Evolutionary conservation across 2,888 invertebrate genomes (phyloP).

Genomic region (Portevinia maculata): DNA sequence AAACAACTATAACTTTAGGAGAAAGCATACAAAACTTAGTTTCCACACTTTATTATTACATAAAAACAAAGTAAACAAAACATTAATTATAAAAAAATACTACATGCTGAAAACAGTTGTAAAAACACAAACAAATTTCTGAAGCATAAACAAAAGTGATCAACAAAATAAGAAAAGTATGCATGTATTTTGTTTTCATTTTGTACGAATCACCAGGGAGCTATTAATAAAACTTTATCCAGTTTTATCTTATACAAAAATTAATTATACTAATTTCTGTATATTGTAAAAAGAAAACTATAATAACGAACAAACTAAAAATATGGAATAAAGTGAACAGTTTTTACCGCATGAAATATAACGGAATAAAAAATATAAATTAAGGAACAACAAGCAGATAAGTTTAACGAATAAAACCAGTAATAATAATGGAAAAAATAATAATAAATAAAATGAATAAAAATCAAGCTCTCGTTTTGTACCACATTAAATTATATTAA

Average conservation of each 20-base stretch:
- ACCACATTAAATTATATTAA: slow-evolving; percentile 60
- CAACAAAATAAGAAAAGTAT: slow-evolving; percentile 11
- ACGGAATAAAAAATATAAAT: slow-evolving; percentile 78
- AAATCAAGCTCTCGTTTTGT: slow-evolving; percentile 68
- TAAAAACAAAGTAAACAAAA: slow-evolving; percentile 12
- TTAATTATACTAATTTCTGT: slow-evolving; percentile 60
- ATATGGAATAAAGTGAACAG: slow-evolving; percentile 73
- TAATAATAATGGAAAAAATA: slow-evolving; percentile 6
- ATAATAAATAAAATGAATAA: slow-evolving; percentile 16
- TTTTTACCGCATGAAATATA: slow-evolving; percentile 77
- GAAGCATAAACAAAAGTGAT: slow-evolving; percentile 16
- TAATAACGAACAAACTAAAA: slow-evolving; percentile 26
- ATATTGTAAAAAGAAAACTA: slow-evolving; percentile 57
- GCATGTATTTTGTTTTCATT: slow-evolving; percentile 29
- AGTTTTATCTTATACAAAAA: slow-evolving; percentile 61
- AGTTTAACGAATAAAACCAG: slow-evolving; percentile 37
- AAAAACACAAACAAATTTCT: slow-evolving; percentile 26
- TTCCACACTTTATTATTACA: slow-evolving; percentile 61
- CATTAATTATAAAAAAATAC: slow-evolving; percentile 13
- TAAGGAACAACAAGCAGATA: slow-evolving; percentile 58
- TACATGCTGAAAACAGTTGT: slow-evolving; percentile 24
- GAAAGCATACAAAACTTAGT: slow-evolving; percentile 64
- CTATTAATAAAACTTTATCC: slow-evolving; percentile 48
- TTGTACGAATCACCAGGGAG: slow-evolving; percentile 56
- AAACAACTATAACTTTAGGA: slow-evolving; percentile 68